A percentile compares a stretch with the other conserved stretches of the same genome.
Conservation (phyloP, 2,888 invertebrate genomes). For the Autographa pulchrina region DNA sequence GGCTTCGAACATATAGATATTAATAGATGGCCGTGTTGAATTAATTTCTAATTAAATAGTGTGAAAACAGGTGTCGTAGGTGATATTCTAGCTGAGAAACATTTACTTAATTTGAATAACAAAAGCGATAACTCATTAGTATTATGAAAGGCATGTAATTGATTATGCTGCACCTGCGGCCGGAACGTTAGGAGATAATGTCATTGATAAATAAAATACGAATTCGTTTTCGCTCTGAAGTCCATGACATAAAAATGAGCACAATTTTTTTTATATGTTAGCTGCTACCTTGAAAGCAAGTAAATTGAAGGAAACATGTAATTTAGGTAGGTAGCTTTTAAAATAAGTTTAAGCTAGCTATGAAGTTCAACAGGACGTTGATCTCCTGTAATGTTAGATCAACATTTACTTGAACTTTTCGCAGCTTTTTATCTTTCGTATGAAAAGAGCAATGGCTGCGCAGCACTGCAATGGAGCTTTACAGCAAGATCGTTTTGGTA, state of each 20-base stretch:
- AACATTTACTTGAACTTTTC: no score
- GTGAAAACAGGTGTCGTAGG: conserved; percentile 6
- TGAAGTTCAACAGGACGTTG: no score
- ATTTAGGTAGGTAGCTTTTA: not conserved
- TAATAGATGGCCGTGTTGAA: conserved; percentile 5
- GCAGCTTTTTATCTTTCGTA: no score
- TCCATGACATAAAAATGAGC: not conserved
- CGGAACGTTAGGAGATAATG: not conserved
- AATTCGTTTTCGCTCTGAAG: not conserved
- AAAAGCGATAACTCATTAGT: not conserved
- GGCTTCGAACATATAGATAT: not conserved
- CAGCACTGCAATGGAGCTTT: no score
- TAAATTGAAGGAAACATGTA: not conserved
- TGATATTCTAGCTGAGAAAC: not conserved
- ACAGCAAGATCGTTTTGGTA: no score
- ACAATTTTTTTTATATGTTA: conserved; percentile 2
- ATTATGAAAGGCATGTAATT: conserved; percentile 11
- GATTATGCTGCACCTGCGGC: conserved; percentile 29
- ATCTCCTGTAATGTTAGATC: no score
- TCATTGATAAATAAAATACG: conserved; percentile 1
- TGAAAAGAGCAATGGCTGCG: no score
- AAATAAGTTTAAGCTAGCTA: no score
- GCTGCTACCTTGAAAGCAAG: conserved; percentile 9
- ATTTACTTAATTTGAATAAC: conserved; percentile 16
- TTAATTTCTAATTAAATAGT: conserved; percentile 8